Percentiles rank a stretch among this genome's conserved stretches.
phyloP scores from a whole-genome alignment of 2,797 vertebrate genomes.

The Poecilia wingei region DNA sequence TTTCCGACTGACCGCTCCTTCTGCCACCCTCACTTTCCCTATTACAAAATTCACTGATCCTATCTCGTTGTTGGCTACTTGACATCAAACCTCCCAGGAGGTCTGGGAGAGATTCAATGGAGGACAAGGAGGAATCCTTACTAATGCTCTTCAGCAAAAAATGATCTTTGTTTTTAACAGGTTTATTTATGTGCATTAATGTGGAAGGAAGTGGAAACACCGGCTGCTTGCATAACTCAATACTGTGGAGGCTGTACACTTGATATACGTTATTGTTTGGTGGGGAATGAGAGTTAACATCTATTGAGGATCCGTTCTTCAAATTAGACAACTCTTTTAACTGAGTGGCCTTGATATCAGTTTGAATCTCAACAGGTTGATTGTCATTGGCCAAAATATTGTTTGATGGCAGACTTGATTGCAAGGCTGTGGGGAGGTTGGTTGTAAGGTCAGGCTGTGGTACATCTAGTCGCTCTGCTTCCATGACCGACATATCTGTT shows the following conservation, averaged over 20 bases:
- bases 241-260: constrained; percentile 89
- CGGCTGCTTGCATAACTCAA: constrained; percentile 85
- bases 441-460: constrained; percentile 59
- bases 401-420: constrained; percentile 28
- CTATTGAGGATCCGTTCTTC: constrained; percentile 9
- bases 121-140: constrained; percentile 93
- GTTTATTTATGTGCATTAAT: constrained; percentile 50
- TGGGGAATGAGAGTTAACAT: not conserved
- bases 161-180: constrained; percentile 68
- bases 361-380: not conserved
- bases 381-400: not conserved
- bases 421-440: constrained; percentile 49
- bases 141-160: constrained; percentile 86
- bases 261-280: constrained; percentile 83
- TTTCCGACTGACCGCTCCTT: constrained; percentile 65
- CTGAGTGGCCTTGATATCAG: not conserved
- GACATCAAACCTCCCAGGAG: constrained; percentile 78
- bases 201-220: constrained; percentile 56
- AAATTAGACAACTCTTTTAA: not conserved
- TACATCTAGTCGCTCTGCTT: constrained; percentile 75
- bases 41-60: not conserved
- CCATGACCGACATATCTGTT: constrained; percentile 90
- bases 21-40: constrained; percentile 52
- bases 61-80: constrained; percentile 25
- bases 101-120: constrained; percentile 91